Evolutionary conservation across 2,113 vertebrate species (phyloP).

Genomic region (Alethe diademata): DNA sequence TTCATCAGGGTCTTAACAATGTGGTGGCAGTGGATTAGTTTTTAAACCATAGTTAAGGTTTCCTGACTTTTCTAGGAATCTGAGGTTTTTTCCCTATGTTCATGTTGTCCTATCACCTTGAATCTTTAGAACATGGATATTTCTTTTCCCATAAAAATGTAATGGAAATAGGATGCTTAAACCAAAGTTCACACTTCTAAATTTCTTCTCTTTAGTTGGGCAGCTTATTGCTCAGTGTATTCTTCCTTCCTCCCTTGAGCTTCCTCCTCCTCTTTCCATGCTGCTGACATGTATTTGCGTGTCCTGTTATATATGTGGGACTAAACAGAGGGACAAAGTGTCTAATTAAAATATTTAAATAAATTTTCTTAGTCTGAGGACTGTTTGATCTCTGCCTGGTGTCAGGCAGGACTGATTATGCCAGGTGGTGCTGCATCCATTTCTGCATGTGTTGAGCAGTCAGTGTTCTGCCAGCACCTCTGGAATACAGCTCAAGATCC

Average conservation of each 20-base stretch:
- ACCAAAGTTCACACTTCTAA: neutral
- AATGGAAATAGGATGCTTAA: neutral
- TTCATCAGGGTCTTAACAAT: neutral
- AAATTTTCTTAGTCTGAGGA: neutral
- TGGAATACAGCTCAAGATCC: neutral
- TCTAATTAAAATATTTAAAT: neutral
- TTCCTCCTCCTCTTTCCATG: neutral
- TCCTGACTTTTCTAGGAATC: neutral
- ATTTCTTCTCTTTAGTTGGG: neutral
- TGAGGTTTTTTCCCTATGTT: neutral
- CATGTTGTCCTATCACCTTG: neutral
- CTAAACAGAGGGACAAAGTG: neutral
- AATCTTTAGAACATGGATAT: neutral
- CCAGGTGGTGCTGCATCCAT: neutral
- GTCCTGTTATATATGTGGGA: neutral
- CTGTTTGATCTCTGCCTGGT: neutral
- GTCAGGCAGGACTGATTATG: neutral
- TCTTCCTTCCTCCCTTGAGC: neutral
- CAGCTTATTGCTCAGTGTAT: neutral
- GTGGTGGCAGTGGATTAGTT: neutral
- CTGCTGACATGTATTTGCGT: neutral
- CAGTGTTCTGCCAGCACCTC: neutral
- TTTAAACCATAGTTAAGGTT: neutral
- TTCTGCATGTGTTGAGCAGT: neutral
- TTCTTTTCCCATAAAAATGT: constrained; percentile 5